Conservation (phyloP, 2,888 invertebrate species). For the Pachydiplax longipennis region DNA sequence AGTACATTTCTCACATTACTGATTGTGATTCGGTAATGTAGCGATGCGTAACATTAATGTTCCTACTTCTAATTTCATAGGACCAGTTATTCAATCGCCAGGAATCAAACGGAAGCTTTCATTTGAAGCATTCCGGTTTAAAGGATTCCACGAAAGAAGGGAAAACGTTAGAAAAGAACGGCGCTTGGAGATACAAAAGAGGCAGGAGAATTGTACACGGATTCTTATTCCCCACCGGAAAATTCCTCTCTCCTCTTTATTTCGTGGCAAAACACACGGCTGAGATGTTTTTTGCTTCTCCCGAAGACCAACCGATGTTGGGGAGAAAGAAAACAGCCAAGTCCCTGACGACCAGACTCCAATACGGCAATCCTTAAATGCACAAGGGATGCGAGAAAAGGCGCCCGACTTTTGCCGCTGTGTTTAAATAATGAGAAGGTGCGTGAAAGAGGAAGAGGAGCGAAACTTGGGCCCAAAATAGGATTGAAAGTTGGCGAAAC, state of each 20-base stretch:
- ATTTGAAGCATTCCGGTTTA: no score
- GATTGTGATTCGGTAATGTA: no score
- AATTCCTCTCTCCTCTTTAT: neutral
- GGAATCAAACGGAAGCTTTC: no score
- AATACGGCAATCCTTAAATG: neutral
- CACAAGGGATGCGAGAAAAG: neutral
- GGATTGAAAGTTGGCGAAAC: neutral
- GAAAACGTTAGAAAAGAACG: no score
- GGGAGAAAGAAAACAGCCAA: neutral
- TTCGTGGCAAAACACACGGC: neutral
- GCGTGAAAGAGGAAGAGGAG: neutral
- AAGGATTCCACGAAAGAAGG: neutral
- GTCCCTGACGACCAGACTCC: neutral
- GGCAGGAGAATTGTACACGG: neutral
- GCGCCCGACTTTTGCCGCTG: neutral
- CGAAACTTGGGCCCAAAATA: neutral
- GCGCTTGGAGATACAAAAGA: neutral
- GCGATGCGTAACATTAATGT: no score
- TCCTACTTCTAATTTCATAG: no score
- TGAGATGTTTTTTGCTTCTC: neutral
- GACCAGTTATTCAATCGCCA: no score
- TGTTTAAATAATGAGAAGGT: neutral
- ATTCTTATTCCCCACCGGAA: neutral
- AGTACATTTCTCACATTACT: no score
- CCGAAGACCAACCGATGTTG: neutral